Base-by-base conservation (phyloP, 2,797 vertebrate genomes). In the Myiotriccus ornatus region DNA sequence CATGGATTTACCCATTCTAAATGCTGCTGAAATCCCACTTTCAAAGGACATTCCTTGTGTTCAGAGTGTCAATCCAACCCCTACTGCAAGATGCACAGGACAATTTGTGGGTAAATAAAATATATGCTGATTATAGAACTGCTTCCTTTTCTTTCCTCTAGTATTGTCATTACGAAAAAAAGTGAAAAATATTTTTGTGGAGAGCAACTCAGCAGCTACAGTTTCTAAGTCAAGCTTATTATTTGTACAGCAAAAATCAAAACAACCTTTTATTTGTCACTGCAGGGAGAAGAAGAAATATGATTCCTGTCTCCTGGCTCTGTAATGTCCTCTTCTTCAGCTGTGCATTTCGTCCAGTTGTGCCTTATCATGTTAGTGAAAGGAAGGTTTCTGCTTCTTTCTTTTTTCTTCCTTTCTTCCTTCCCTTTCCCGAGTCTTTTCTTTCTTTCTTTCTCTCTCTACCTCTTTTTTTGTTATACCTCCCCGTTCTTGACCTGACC, bases 251-350 rank as follows among this genome's bases (percentile, higher is more conserved):
- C 64, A 94, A 96, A 97, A 97, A 97, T 95, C 96, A 97, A 98
- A 96, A 95, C 93, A 95, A 90, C 93, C 95, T 97, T 97, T 96
- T 97, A 95, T 97, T 96, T 97, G 96, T 97, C 93, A 97, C 93
- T 91, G 88, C 35, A 49, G 95, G 87, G 82, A 95, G 90, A 97
- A 94, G 95, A 97, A 97, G 97, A 97, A 97, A 97, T 97, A 97
- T 49, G 92, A 96, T 81, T 96, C 81, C 90, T 94, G 92, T 97
- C 90, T 95, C 82, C 90, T 89, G 67, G 20, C 88, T 96, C 95
- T 84, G 69, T 95, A 95, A 95, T 79, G 96, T 91, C 92, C 93
- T 94, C 93, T 95, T 56, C 87, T 95, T 94, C 83, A 86, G 87
- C 89, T 28, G 73, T 46, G 75, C 30, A 27, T 93, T 96, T 93